phyloP scores from a whole-genome alignment of 2,113 vertebrate species.

The Camelus bactrianus region DNA sequence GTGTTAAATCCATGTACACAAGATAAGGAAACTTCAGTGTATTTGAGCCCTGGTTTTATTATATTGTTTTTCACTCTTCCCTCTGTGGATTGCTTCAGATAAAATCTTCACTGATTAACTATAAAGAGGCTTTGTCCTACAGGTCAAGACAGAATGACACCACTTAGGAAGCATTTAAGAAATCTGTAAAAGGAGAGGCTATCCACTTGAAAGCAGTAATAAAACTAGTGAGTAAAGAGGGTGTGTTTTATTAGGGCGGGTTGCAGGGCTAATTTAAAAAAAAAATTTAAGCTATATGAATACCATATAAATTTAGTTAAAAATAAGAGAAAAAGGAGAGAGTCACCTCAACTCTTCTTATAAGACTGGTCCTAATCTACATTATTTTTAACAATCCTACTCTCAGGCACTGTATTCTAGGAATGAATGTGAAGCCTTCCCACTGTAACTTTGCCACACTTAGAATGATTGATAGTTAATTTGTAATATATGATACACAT shows the following conservation, averaged over 20 bases:
- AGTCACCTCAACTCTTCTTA: background rate
- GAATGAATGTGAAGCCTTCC: background rate
- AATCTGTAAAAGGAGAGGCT: background rate
- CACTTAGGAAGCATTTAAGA: background rate
- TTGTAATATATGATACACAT: background rate
- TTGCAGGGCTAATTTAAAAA: background rate
- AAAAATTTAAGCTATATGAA: background rate
- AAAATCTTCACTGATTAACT: background rate
- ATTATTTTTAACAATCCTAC: background rate
- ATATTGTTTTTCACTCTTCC: background rate
- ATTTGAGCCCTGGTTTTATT: background rate
- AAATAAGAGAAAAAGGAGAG: background rate
- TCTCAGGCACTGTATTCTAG: background rate
- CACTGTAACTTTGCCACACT: background rate
- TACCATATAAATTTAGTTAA: background rate
- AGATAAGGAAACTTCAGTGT: background rate
- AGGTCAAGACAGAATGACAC: background rate
- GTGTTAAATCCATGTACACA: background rate
- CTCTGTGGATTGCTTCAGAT: background rate
- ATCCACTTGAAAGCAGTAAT: background rate
- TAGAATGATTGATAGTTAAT: background rate
- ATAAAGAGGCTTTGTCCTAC: background rate
- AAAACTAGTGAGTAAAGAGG: background rate
- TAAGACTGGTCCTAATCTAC: background rate
- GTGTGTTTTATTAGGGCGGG: background rate